Evolutionary conservation across 2,888 invertebrate genomes (phyloP), one percentile per base, ranked within the genome.

Genomic region (Ormyrus nitidulus): DNA sequence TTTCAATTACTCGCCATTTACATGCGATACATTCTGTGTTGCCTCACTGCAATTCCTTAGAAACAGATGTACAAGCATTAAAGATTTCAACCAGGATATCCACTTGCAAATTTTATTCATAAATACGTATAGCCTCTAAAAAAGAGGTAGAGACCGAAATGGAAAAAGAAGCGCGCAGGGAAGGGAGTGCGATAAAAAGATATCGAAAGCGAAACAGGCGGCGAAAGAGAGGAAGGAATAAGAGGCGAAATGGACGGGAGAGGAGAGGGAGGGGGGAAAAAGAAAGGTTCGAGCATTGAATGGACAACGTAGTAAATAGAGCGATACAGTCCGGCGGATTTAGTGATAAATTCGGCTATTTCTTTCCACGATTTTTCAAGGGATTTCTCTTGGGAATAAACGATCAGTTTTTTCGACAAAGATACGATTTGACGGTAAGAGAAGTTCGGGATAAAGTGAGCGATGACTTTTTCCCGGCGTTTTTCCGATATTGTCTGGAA

Each of bases 261-360:
- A 51, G 7, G n/a, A 2, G n/a, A 65, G 19, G 6, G 61, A 5
- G n/a, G 6, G 46, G 6, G 61, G 49, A 8, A 49, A 49, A 54
- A 69, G 59, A 68, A 72, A 61, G 59, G 68, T 56, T 53, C n/a
- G 19, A 74, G 70, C 46, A 8, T 44, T 6, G 51, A 79, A 74
- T 70, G 62, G 70, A 70, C 74, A 74, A 70, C 7, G 53, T 74
- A 58, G 65, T 79, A 79, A 79, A 79, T 79, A 70, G 70, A 79
- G 65, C 74, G 64, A 70, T 74, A 79, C 65, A n/a, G 56, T 51
- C 53, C 68, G 62, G 19, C 61, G 53, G 53, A 75, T 74, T 65
- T 65, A 75, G 53, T 75, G 70, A 79, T 79, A 79, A 79, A 79
- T 75, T 70, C 53, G 54, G 34, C 53, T 79, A 64, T 48, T 70